Conservation (phyloP, 2,888 invertebrate species). For the Lycia hirtaria region DNA sequence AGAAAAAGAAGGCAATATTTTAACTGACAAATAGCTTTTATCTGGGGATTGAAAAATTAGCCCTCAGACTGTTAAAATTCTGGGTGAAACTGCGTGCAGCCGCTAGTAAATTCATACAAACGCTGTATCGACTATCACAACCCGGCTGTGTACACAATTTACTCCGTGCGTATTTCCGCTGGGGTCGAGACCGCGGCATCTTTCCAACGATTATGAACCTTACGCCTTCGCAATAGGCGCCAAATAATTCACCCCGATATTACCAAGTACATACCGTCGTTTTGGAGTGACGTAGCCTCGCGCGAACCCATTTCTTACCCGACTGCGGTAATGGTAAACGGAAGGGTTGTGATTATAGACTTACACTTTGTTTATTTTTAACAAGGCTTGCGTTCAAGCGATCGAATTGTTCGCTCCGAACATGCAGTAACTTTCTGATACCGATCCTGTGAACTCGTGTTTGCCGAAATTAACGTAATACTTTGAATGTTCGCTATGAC, state of each 20-base stretch:
- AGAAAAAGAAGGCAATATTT: no score
- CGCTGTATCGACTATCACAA: neutral
- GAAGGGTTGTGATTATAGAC: no score
- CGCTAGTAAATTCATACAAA: constrained; percentile 3
- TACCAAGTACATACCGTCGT: constrained; percentile 7
- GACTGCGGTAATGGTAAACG: no score
- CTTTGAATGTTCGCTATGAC: no score
- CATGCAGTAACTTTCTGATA: no score
- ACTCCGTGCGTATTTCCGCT: constrained; percentile 19
- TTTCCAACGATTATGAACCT: constrained; percentile 15
- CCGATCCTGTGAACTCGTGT: no score
- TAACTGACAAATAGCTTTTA: no score
- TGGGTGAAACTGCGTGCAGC: neutral
- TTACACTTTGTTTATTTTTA: no score
- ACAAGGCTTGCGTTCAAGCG: no score
- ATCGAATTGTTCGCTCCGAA: no score
- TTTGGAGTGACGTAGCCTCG: constrained; percentile 19
- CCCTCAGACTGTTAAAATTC: neutral
- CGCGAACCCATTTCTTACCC: constrained; percentile 6
- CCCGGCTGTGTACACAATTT: constrained; percentile 21
- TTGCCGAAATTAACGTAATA: no score
- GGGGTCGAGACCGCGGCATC: constrained; percentile 22
- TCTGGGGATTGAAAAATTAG: no score
- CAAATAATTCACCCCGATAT: constrained; percentile 13
- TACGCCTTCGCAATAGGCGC: constrained; percentile 14